Evolutionary conservation across 2,888 invertebrate genomes (phyloP).

Genomic region (Bugulina stolonifera): DNA sequence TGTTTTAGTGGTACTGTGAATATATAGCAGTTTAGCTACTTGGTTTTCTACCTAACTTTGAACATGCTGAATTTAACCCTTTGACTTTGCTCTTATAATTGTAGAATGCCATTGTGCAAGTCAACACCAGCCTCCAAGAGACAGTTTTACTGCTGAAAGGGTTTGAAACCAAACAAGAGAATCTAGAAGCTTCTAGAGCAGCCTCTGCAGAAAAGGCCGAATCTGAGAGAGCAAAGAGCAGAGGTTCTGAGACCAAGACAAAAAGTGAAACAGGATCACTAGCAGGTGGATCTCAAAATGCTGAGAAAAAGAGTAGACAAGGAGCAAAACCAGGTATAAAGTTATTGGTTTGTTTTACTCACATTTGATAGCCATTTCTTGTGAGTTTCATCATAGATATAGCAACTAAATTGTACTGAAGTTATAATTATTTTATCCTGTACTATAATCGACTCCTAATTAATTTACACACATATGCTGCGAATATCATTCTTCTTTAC

Average conservation of each 20-base stretch:
- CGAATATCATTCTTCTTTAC: no score
- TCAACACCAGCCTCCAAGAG: constrained; percentile 39
- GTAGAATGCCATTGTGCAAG: constrained; percentile 40
- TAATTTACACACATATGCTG: no score
- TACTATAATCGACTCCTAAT: no score
- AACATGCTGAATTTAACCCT: no score
- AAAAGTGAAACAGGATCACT: constrained; percentile 30
- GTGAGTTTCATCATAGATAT: no score
- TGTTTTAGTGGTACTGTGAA: no score
- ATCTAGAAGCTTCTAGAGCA: constrained; percentile 25
- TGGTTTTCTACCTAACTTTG: no score
- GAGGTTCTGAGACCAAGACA: constrained; percentile 27
- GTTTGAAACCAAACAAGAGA: constrained; percentile 40
- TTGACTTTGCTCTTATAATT: no score
- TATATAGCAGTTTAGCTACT: no score
- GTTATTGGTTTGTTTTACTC: neutral
- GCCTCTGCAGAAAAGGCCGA: constrained; percentile 3
- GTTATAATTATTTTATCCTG: no score
- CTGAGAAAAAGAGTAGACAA: constrained; percentile 22
- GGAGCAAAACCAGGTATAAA: neutral
- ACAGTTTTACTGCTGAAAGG: constrained; percentile 43
- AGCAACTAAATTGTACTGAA: no score
- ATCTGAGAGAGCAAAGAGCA: neutral
- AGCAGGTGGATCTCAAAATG: constrained; percentile 4
- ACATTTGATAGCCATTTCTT: no score